Conservation (phyloP, 2,888 invertebrate genomes). For the Melinaea menophilus region DNA sequence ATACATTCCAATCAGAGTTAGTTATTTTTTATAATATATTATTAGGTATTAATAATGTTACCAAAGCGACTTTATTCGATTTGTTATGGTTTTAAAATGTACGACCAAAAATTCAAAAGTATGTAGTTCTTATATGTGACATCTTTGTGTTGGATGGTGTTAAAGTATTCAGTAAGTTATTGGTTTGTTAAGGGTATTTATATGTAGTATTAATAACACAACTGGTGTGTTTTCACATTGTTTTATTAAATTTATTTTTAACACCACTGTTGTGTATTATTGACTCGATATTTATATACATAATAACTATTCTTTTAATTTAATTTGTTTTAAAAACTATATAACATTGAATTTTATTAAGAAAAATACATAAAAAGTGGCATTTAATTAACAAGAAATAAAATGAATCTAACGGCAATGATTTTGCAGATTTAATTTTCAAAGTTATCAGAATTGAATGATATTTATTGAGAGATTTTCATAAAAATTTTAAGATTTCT, state of each 20-base stretch:
- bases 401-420: too few relatives aligned
- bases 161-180: constrained; percentile 20
- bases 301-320: too few relatives aligned
- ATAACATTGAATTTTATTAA: too few relatives aligned
- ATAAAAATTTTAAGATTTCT: too few relatives aligned
- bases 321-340: too few relatives aligned
- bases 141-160: constrained; percentile 22
- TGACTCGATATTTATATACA: neutral
- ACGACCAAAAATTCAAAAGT: constrained; percentile 26
- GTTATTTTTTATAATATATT: constrained; percentile 21
- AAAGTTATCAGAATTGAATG: too few relatives aligned
- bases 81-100: constrained; percentile 23
- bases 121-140: constrained; percentile 20
- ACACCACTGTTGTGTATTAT: constrained; percentile 15
- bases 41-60: constrained; percentile 35
- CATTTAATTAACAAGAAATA: too few relatives aligned
- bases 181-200: constrained; percentile 19
- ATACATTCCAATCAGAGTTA: constrained; percentile 40
- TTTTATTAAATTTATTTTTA: constrained; percentile 31
- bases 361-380: too few relatives aligned
- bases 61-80: constrained; percentile 43
- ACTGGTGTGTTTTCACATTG: constrained; percentile 29
- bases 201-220: constrained; percentile 27
- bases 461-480: too few relatives aligned
- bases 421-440: too few relatives aligned